These are phyloP conservation scores for Perizoma flavofasciatum DNA, from an alignment of 2,888 invertebrate genomes.

Conservation along the genomic window DNA sequence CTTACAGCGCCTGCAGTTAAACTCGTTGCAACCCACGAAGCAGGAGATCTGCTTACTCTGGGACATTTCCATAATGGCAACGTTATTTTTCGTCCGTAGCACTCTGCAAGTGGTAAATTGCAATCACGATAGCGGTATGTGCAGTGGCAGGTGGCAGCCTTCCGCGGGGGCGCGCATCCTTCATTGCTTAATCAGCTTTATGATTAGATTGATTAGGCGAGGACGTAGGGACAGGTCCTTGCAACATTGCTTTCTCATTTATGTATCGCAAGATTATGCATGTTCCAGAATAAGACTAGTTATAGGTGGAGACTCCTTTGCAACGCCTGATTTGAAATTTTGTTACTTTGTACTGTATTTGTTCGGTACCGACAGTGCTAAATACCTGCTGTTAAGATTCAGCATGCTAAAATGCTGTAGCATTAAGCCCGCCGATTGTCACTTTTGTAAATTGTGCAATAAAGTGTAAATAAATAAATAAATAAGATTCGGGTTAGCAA, in stretches of 20 bases:
- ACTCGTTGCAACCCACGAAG: constrained; percentile 11
- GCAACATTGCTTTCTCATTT: background rate
- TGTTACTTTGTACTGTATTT: no score
- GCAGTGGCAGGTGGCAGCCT: constrained; percentile 42
- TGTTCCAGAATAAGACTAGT: no score
- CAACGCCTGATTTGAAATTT: no score
- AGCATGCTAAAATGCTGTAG: no score
- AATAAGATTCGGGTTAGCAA: no score
- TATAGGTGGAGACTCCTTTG: no score
- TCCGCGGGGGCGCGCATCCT: constrained; percentile 48
- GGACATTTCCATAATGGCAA: constrained; percentile 6
- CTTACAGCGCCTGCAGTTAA: background rate
- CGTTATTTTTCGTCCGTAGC: constrained; percentile 21
- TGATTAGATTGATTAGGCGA: constrained; percentile 15
- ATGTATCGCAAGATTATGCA: background rate
- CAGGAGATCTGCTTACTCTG: background rate
- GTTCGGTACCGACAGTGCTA: no score
- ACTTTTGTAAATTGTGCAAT: no score
- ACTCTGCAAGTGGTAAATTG: constrained; percentile 44
- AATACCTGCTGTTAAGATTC: no score
- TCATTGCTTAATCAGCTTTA: constrained; percentile 20
- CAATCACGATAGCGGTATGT: constrained; percentile 39
- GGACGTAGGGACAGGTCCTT: constrained; percentile 16
- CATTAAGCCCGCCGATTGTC: no score
- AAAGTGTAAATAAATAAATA: no score